A percentile compares a stretch with the other conserved stretches of the same genome.
phyloP scores from a whole-genome alignment of 2,113 vertebrate species.

The Montifringilla adamsi region DNA sequence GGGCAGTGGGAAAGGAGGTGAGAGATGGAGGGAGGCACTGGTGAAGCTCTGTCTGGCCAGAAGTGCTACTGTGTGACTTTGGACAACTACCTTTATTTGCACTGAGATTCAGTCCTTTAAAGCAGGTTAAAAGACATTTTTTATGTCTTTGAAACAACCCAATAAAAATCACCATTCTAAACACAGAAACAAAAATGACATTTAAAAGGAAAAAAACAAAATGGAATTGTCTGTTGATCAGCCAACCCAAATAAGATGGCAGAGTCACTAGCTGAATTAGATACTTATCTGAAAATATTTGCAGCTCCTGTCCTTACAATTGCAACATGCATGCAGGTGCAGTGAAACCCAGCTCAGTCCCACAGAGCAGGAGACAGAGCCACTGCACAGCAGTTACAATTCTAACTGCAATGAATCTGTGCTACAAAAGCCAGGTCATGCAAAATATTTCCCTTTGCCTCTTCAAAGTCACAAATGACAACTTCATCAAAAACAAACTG shows the following conservation, averaged over 20 bases:
- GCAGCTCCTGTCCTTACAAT: background rate
- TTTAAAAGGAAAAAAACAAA: background rate
- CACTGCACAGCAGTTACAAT: background rate
- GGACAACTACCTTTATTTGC: background rate
- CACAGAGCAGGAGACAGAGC: background rate
- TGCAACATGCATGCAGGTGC: accelerated
- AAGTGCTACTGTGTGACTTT: background rate
- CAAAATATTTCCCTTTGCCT: background rate
- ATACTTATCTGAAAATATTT: background rate
- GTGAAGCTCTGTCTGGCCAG: background rate
- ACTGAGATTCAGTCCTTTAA: background rate
- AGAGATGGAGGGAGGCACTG: no score
- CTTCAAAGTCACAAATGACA: background rate
- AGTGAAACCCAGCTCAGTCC: background rate
- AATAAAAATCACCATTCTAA: background rate
- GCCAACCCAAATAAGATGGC: background rate
- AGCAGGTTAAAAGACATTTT: background rate
- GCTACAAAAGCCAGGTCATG: background rate
- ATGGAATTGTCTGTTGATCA: background rate
- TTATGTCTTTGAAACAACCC: background rate
- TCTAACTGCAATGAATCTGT: background rate
- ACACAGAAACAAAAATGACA: background rate
- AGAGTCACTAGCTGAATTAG: background rate
- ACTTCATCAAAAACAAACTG: background rate
- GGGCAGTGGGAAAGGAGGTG: background rate